Base-by-base conservation (phyloP, 2,888 invertebrate genomes). In the Drosophila longiperda region DNA sequence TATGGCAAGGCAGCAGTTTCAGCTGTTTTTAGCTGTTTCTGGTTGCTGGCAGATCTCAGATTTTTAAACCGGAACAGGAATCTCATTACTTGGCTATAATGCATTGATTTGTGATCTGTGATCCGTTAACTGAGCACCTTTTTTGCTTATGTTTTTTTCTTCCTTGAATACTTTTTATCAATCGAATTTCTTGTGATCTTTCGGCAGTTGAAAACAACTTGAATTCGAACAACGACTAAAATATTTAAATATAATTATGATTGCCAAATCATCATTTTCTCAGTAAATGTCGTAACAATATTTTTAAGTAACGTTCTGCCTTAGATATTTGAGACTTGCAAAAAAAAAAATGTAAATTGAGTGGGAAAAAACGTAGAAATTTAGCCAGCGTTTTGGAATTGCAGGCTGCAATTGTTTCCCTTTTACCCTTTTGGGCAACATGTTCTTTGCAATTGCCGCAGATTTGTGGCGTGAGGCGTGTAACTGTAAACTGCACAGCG, bases 381-480 rank as follows among this genome's bases (percentile, higher is more conserved):
- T 54, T 26, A n/a, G 34, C 23, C 12, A 34, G 23, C 26, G 17
- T 7, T 17, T 36, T 8, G 36, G 6, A 38, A 26, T 26, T 26
- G n/a, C 36, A n/a, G 26, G 17, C 26, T 38, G 36, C 23, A 26
- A 17, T 17, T 17, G 15, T 6, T 15, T 8, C 15, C 45, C 15
- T 45, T 45, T 45, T 45, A n/a, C n/a, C n/a, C n/a, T n/a, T n/a
- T n/a, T n/a, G n/a, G 45, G 45, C 3, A 45, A 45, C 45, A 45
- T 45, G 45, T 49, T 45, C 23, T 29, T 9, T 40, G 17, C 33
- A 23, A 53, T 38, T 36, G 42, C 55, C 52, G 48, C 48, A 34
- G 58, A 66, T 45, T 49, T 52, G 48, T 49, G 66, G 68, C 76
- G 69, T 73, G 52, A 72, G 62, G 79, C 74, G 76, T 78, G 49